Conservation (phyloP, 2,113 vertebrate species). For the Oncorhynchus kisutch region DNA sequence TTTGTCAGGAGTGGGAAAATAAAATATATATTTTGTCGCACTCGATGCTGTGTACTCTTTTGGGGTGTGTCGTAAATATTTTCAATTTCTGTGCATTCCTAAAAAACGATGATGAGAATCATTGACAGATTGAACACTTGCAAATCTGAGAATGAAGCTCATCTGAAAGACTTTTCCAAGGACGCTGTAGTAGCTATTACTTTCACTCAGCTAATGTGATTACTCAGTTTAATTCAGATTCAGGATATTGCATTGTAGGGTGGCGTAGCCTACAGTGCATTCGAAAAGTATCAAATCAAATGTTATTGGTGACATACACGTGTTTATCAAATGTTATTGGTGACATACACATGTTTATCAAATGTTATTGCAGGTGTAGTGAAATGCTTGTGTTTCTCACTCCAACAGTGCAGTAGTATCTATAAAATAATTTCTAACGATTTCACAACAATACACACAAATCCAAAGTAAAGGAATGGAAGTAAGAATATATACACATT, state of each 20-base stretch:
- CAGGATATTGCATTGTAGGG: background rate
- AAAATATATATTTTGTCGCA: conserved; percentile 25
- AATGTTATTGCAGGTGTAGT: too few relatives aligned
- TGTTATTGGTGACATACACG: too few relatives aligned
- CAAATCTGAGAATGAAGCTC: conserved; percentile 28
- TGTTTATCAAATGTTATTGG: too few relatives aligned
- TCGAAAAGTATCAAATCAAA: too few relatives aligned
- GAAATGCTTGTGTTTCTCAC: too few relatives aligned
- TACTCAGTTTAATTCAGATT: background rate
- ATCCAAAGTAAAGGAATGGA: too few relatives aligned
- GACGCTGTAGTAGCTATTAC: background rate
- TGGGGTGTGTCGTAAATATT: conserved; percentile 66
- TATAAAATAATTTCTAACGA: too few relatives aligned
- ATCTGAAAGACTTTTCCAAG: background rate
- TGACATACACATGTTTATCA: too few relatives aligned
- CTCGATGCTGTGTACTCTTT: conserved; percentile 41
- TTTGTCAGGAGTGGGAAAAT: background rate
- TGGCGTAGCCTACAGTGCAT: background rate
- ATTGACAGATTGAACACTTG: conserved; percentile 59
- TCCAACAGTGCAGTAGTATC: too few relatives aligned
- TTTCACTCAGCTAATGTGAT: background rate
- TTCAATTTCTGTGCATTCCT: conserved; percentile 64
- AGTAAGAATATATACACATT: too few relatives aligned
- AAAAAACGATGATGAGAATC: conserved; percentile 59
- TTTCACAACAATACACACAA: too few relatives aligned